Conservation (phyloP, 2,113 vertebrate genomes). For the Chlamydotis undulata region DNA sequence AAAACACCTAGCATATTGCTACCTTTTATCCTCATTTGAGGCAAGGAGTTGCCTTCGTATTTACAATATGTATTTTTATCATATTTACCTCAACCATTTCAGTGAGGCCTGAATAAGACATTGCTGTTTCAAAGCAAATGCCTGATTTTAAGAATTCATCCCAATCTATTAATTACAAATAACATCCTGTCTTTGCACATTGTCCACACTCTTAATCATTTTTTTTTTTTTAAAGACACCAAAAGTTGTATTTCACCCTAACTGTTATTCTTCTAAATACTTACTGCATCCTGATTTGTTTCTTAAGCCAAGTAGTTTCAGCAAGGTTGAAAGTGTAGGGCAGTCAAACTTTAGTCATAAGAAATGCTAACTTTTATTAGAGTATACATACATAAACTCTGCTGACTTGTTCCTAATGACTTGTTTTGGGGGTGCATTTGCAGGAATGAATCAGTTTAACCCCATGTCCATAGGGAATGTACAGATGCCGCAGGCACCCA, state of each 20-base stretch:
- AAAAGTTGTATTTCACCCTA: background rate
- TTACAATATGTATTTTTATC: background rate
- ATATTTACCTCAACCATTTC: background rate
- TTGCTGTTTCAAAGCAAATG: background rate
- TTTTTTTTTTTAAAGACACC: background rate
- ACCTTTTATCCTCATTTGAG: background rate
- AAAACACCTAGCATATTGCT: background rate
- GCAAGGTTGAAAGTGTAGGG: background rate
- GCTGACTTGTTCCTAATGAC: constrained; percentile 63
- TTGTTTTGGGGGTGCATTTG: constrained; percentile 70
- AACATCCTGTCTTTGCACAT: background rate
- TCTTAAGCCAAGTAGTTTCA: background rate
- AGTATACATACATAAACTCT: background rate
- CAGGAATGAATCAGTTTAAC: constrained; percentile 95
- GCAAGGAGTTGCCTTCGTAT: background rate
- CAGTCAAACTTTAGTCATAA: background rate
- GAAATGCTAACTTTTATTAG: background rate
- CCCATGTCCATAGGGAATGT: constrained; percentile 92
- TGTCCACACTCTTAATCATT: background rate
- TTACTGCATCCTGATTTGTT: background rate
- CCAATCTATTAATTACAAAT: background rate
- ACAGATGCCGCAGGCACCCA: constrained; percentile 88
- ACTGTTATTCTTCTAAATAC: background rate
- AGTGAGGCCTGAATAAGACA: background rate
- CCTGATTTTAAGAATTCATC: background rate